These are phyloP conservation scores for Drosophila eohydei DNA, from an alignment of 2,888 invertebrate genomes.

Conservation along the genomic window DNA sequence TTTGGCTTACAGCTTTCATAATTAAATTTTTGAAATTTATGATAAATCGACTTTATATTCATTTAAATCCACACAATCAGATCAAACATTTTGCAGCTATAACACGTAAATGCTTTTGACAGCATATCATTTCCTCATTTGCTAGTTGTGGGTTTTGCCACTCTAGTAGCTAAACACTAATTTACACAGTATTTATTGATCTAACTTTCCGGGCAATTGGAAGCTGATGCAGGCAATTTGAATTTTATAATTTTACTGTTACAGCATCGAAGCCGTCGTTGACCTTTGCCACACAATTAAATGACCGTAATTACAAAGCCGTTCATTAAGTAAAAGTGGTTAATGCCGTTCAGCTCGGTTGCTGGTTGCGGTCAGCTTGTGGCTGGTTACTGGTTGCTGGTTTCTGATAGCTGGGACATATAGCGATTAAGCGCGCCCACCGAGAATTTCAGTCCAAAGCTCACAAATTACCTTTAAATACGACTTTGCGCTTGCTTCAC, in stretches of 20 bases:
- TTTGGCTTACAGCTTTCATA: not conserved
- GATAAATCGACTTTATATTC: too few species aligned
- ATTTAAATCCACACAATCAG: too few species aligned
- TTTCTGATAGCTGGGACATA: not conserved
- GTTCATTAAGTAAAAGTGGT: conserved; percentile 28
- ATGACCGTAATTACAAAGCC: conserved; percentile 40
- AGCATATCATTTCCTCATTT: too few species aligned
- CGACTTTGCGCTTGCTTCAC: conserved; percentile 23
- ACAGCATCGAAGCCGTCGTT: conserved; percentile 32
- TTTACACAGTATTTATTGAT: conserved; percentile 35
- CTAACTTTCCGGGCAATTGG: conserved; percentile 27
- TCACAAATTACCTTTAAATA: conserved; percentile 53
- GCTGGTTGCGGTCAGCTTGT: not conserved
- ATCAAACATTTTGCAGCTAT: too few species aligned
- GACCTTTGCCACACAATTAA: conserved; percentile 54
- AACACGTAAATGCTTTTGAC: too few species aligned
- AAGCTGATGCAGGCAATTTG: conserved; percentile 30
- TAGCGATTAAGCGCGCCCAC: conserved; percentile 22
- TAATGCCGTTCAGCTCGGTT: conserved; percentile 1
- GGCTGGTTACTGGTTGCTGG: not conserved
- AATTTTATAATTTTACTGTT: conserved; percentile 17
- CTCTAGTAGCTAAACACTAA: conserved; percentile 1
- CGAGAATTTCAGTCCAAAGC: conserved; percentile 31
- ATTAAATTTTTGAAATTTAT: too few species aligned
- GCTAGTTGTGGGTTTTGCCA: too few species aligned